Base-by-base conservation (phyloP, 2,888 invertebrate genomes). In the Caradrina clavipalpis region DNA sequence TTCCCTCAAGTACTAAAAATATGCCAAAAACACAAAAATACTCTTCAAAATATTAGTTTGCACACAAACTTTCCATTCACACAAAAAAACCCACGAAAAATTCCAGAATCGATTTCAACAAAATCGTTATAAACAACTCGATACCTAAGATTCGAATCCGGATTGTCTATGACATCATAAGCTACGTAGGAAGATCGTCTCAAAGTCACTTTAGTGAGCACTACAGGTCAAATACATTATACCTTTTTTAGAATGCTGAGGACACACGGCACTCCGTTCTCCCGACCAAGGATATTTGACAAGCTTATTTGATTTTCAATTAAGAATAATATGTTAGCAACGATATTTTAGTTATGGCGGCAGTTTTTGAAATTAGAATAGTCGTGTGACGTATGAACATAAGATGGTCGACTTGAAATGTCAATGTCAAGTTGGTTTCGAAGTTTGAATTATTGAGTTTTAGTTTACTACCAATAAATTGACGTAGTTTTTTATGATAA, bases 111-210 rank as follows among this genome's bases (percentile, higher is more conserved):
- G 51, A 31, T 50, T 49, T n/a, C 15, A 47, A 56, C 10, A 39
- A 45, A 72, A 49, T 73, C 53, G 21, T 47, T 73, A 19, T 50
- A 70, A 77, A 77, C 15, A 77, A 21, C 51, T 78, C 47, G 55
- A 57, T 54, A 71, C 71, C 65, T 60, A 31, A 49, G 62, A 21
- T 47, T 57, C 21, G 31, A 55, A 81, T 73, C 82, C 81, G 79
- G 78, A 78, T 81, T 26, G 47, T 22, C 39, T 59, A 81, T 79
- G 79, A 79, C 82, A 64, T 79, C 81, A 79, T 78, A 54, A 1
- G 54, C 21, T 58, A 65, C 73, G 78, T 72, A 71, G 62, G 72
- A 69, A 64, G 64, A 76, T 76, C 76, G 45, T 35, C 55, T 77
- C 81, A 79, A 79, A 79, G 79, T 79, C 63, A 81, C 69, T 69